Percentiles rank a stretch among this genome's conserved stretches.
Evolutionary conservation across 2,113 vertebrate species (phyloP).

Genomic region (Odocoileus hemionus): DNA sequence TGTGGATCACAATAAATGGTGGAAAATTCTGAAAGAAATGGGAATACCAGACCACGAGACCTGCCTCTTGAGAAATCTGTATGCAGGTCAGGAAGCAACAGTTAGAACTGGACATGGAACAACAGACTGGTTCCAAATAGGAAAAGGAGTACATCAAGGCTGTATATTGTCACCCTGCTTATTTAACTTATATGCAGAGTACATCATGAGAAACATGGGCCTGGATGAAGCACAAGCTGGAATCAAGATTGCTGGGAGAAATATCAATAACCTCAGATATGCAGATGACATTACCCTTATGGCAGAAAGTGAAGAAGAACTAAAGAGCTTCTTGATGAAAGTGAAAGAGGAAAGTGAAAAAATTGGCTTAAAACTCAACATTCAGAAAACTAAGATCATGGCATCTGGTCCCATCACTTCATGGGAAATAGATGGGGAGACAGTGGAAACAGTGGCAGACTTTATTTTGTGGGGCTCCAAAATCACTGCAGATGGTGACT

Average conservation of each 20-base stretch:
- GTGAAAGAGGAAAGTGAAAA: neutral
- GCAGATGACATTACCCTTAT: neutral
- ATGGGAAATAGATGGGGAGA: neutral
- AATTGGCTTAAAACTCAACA: neutral
- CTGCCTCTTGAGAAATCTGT: neutral
- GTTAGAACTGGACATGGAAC: neutral
- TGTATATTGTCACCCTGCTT: neutral
- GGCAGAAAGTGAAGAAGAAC: neutral
- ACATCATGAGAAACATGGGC: fast-evolving
- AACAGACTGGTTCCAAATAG: neutral
- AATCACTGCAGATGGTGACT: neutral
- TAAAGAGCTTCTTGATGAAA: neutral
- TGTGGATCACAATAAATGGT: neutral
- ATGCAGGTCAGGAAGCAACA: neutral
- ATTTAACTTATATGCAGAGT: neutral
- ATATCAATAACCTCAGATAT: neutral
- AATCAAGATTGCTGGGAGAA: neutral
- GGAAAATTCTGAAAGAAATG: neutral
- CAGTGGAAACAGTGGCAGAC: neutral
- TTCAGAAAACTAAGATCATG: neutral
- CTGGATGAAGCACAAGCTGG: neutral
- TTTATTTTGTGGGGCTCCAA: neutral
- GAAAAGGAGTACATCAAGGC: neutral
- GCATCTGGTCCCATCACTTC: neutral
- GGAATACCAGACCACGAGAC: neutral